phyloP scores from a whole-genome alignment of 2,113 vertebrate species.

The Thymallus thymallus region DNA sequence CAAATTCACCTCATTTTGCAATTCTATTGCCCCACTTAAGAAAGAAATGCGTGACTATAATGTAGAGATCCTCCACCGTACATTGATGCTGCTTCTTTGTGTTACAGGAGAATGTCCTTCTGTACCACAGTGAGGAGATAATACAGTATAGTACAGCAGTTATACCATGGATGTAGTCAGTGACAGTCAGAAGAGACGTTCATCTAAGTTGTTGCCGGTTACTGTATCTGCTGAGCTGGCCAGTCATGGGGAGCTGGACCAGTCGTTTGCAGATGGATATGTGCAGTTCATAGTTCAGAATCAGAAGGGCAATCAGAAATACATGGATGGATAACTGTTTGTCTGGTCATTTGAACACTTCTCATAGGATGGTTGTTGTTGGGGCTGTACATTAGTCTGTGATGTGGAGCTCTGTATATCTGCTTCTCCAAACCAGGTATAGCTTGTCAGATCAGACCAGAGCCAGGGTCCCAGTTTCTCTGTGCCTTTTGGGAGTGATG shows the following conservation, averaged over 20 bases:
- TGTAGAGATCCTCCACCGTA: slow-evolving; percentile 76
- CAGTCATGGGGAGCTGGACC: slow-evolving; percentile 51
- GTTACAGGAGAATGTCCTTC: slow-evolving; percentile 68
- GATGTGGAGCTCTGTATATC: slow-evolving; percentile 24
- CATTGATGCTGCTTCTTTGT: slow-evolving; percentile 73
- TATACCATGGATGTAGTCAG: slow-evolving; percentile 70
- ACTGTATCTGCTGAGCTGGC: slow-evolving; percentile 70
- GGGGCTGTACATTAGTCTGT: not conserved
- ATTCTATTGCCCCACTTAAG: slow-evolving; percentile 59
- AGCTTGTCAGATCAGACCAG: slow-evolving; percentile 2
- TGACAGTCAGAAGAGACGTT: slow-evolving; percentile 72
- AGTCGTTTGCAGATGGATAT: slow-evolving; percentile 69
- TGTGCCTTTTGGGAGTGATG: not conserved
- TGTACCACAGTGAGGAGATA: slow-evolving; percentile 74
- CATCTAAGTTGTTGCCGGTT: slow-evolving; percentile 64
- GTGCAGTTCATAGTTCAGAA: slow-evolving; percentile 49
- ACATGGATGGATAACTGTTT: slow-evolving; percentile 50
- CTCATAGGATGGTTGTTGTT: not conserved
- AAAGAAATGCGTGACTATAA: slow-evolving; percentile 63
- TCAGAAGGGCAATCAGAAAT: slow-evolving; percentile 73
- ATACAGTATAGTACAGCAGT: slow-evolving; percentile 59
- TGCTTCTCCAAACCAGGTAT: slow-evolving; percentile 1
- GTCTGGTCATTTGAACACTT: slow-evolving; percentile 13
- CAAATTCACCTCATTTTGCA: slow-evolving; percentile 63
- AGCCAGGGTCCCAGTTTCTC: slow-evolving; percentile 10